These are phyloP conservation scores for Drosophila borborema DNA, from an alignment of 2,888 invertebrate species.

Conservation along the genomic window DNA sequence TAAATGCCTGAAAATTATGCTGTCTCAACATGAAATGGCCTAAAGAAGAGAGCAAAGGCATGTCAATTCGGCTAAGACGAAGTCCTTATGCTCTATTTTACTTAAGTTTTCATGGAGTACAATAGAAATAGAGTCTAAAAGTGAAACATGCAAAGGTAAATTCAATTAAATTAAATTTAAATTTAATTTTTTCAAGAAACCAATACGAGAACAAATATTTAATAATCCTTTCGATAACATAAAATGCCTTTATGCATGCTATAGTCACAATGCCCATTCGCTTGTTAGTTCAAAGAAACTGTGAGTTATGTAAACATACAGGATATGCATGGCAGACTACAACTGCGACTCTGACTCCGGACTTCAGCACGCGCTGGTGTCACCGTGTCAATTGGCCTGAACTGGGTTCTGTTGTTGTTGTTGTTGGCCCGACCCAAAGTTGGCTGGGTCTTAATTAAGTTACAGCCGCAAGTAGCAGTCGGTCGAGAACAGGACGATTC, in stretches of 20 bases:
- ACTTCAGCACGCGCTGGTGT: conserved; percentile 55
- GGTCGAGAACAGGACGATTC: conserved; percentile 59
- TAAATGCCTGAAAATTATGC: conserved; percentile 78
- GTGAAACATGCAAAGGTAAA: no score
- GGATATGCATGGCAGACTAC: conserved; percentile 39
- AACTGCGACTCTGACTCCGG: conserved; percentile 19
- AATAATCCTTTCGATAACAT: no score
- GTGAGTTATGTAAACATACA: conserved; percentile 69
- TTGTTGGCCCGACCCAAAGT: conserved; percentile 35
- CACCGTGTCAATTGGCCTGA: conserved; percentile 75
- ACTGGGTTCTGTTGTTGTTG: conserved; percentile 19
- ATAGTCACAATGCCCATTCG: neutral
- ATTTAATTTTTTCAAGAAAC: no score
- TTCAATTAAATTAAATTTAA: no score
- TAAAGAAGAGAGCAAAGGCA: conserved; percentile 22
- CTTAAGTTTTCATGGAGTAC: no score
- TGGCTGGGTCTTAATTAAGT: conserved; percentile 68
- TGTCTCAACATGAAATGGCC: conserved; percentile 67
- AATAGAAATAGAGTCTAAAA: no score
- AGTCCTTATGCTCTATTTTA: conserved; percentile 36
- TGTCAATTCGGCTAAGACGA: conserved; percentile 7
- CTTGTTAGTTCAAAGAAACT: conserved; percentile 24
- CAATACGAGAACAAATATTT: no score
- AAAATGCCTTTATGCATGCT: neutral
- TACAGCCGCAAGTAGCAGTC: conserved; percentile 48